Conservation (phyloP, 2,888 invertebrate species). For the Ellobium chinense region DNA sequence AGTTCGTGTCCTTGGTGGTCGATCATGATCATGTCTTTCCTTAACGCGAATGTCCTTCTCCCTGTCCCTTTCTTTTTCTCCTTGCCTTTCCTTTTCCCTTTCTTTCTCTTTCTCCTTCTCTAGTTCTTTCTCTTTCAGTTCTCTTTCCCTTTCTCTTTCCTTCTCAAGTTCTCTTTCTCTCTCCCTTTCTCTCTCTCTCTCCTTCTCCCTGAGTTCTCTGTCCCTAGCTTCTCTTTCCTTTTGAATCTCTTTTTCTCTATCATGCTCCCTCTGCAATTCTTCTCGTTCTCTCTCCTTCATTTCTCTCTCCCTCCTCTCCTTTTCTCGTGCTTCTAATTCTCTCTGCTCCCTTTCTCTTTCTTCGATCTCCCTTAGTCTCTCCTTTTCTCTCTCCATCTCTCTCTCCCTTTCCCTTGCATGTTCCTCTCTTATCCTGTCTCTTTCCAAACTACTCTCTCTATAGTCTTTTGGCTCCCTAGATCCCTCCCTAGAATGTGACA, state of each 20-base stretch:
- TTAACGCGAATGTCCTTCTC: slow-evolving; percentile 17
- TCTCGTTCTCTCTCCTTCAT: slow-evolving; percentile 18
- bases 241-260: slow-evolving; percentile 53
- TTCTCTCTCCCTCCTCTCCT: slow-evolving; percentile 36
- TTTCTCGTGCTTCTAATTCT: slow-evolving; percentile 47
- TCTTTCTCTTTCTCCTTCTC: slow-evolving; percentile 44
- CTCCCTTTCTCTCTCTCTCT: slow-evolving; percentile 31
- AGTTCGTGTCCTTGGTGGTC: slow-evolving; percentile 47
- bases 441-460: slow-evolving; percentile 37
- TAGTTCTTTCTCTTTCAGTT: slow-evolving; percentile 14
- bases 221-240: slow-evolving; percentile 37
- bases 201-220: slow-evolving; percentile 47
- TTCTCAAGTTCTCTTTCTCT: slow-evolving; percentile 5
- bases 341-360: slow-evolving; percentile 46
- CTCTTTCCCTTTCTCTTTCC: slow-evolving; percentile 41
- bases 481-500: slow-evolving; percentile 53
- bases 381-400: slow-evolving; percentile 47
- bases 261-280: slow-evolving; percentile 10
- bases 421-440: slow-evolving; percentile 38
- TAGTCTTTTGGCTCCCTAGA: slow-evolving; percentile 55
- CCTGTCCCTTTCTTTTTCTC: slow-evolving; percentile 39
- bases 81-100: slow-evolving; percentile 35
- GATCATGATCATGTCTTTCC: slow-evolving; percentile 32
- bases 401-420: slow-evolving; percentile 47
- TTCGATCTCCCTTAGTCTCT: slow-evolving; percentile 37